Percentiles rank a stretch among this genome's conserved stretches.
Conservation (phyloP, 2,113 vertebrate genomes). For the Anguilla rostrata region DNA sequence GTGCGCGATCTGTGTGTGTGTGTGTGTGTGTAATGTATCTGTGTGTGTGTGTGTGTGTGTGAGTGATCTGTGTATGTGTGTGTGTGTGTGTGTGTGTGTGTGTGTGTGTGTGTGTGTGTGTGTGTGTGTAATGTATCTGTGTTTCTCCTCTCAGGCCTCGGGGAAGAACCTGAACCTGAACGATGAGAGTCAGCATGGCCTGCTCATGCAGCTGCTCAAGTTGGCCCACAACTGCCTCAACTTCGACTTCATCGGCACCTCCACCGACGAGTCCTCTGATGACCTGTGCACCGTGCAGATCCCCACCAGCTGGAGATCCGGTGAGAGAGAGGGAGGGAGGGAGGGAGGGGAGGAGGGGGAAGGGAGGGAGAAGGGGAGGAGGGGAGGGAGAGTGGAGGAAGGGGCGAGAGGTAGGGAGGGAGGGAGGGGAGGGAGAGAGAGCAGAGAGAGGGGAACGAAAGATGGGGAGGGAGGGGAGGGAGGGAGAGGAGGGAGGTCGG, state of each 20-base stretch:
- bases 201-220: conserved; percentile 98
- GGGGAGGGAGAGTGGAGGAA: no score
- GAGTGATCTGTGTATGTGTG: neutral
- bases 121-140: neutral
- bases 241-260: conserved; percentile 98
- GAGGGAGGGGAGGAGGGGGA: neutral
- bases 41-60: neutral
- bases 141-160: conserved; percentile 75
- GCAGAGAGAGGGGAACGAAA: no score
- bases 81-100: neutral
- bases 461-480: no score
- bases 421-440: no score
- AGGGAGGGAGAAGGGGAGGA: no score
- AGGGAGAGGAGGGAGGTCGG: no score
- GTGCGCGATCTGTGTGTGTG: no score
- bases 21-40: no score
- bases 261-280: conserved; percentile 96
- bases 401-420: no score
- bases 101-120: neutral
- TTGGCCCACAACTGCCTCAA: conserved; percentile 98
- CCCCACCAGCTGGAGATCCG: conserved; percentile 99
- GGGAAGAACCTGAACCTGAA: conserved; percentile 97
- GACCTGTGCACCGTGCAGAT: conserved; percentile 99
- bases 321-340: conserved; percentile 55
- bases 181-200: conserved; percentile 93